Evolutionary conservation across 1,140 invertebrate genomes (phyloP).

Genomic region (Drosophila pachea): DNA sequence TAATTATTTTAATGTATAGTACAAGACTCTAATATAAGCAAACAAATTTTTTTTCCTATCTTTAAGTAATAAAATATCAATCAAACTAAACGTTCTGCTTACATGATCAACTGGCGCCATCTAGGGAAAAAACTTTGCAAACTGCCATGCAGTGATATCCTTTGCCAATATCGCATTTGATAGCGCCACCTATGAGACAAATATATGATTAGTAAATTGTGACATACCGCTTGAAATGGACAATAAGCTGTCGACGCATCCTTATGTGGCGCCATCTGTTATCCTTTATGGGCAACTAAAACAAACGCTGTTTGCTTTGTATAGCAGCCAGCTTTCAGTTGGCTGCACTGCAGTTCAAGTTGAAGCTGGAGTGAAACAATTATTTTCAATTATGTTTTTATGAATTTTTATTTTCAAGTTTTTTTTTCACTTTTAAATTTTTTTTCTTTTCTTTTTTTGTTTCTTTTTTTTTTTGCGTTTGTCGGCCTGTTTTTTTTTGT

Average conservation of each 20-base stretch:
- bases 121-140: not conserved
- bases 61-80: constrained; percentile 32
- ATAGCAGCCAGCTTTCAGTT: constrained; percentile 3
- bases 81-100: not conserved
- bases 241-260: not conserved
- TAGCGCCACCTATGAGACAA: not conserved
- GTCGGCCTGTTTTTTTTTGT: constrained; percentile 22
- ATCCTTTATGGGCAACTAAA: not conserved
- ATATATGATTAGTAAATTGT: too few relatives aligned
- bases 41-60: constrained; percentile 48
- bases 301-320: not conserved
- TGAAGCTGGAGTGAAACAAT: not conserved
- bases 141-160: not conserved
- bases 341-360: not conserved
- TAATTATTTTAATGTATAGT: constrained; percentile 19
- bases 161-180: not conserved
- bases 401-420: constrained; percentile 28
- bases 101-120: not conserved
- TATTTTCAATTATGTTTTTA: constrained; percentile 2
- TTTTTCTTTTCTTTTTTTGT: constrained; percentile 22
- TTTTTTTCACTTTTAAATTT: constrained; percentile 22
- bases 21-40: constrained; percentile 17
- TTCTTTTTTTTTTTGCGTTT: constrained; percentile 26
- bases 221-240: not conserved
- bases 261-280: constrained; percentile 10